Percentiles rank a stretch among this genome's conserved stretches.
Conservation (phyloP, 2,888 invertebrate genomes). For the Eucera pruinosa region DNA sequence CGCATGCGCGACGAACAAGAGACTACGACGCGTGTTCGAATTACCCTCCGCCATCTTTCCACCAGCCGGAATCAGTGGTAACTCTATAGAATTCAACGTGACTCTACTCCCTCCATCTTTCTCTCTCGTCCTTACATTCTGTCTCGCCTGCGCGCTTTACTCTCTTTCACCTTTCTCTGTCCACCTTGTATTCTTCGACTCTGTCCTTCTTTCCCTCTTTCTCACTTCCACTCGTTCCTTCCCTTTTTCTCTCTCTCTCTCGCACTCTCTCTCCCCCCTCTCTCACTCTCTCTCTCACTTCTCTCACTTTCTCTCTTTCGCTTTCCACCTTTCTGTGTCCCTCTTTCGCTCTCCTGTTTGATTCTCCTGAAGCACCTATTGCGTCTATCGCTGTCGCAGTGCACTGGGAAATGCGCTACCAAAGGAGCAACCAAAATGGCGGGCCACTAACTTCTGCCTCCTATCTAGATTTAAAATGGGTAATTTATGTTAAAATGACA, state of each 20-base stretch:
- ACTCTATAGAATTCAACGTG: conserved; percentile 51
- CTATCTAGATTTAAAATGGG: conserved; percentile 25
- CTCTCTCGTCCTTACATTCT: conserved; percentile 4
- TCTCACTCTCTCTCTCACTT: background rate
- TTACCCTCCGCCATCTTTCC: conserved; percentile 72
- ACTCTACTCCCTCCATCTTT: conserved; percentile 36
- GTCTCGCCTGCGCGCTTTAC: background rate
- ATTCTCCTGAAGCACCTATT: conserved; percentile 33
- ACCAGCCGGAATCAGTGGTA: conserved; percentile 55
- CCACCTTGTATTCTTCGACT: background rate
- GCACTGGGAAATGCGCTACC: conserved; percentile 46
- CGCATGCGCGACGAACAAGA: conserved; percentile 60
- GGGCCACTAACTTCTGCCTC: conserved; percentile 18
- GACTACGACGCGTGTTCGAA: conserved; percentile 68
- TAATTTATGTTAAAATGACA: conserved; percentile 5
- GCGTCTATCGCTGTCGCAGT: conserved; percentile 21
- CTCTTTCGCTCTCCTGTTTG: background rate
- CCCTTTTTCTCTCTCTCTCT: conserved; percentile 5
- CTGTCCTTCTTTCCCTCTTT: background rate
- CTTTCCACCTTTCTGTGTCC: background rate
- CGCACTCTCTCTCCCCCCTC: background rate
- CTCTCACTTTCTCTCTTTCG: no score
- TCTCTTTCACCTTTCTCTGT: background rate
- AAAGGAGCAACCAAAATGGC: conserved; percentile 66
- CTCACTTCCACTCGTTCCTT: background rate